These are phyloP conservation scores for Pyrgilauda ruficollis DNA, from an alignment of 2,113 vertebrate species.

Conservation along the genomic window DNA sequence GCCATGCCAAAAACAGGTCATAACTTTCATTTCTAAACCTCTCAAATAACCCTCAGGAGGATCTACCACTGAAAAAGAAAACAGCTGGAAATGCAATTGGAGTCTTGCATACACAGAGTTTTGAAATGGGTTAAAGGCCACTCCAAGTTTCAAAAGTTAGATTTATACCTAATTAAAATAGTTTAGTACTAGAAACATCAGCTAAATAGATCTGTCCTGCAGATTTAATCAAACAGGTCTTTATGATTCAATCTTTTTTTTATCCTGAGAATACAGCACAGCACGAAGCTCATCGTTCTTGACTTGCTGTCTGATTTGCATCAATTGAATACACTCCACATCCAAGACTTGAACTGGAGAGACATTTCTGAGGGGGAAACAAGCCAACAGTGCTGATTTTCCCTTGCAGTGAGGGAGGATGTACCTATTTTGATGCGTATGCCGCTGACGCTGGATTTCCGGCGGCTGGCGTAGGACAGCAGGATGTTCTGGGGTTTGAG, in stretches of 20 bases:
- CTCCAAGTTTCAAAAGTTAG: neutral
- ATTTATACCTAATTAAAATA: neutral
- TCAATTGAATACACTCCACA: neutral
- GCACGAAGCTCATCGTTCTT: neutral
- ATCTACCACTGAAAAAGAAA: neutral
- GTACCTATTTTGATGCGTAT: slow-evolving; percentile 96
- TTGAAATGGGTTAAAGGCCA: neutral
- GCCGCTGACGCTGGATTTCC: slow-evolving; percentile 85
- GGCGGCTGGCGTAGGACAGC: slow-evolving; percentile 84
- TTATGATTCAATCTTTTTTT: neutral
- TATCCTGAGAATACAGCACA: neutral
- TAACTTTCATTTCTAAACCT: neutral
- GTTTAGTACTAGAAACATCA: neutral
- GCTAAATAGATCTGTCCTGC: neutral
- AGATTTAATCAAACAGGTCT: neutral
- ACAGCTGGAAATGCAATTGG: neutral
- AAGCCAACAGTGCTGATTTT: accelerated
- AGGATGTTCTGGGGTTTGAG: slow-evolving; percentile 97
- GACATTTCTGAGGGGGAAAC: neutral
- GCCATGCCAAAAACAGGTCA: neutral
- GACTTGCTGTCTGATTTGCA: neutral
- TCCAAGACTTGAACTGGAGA: neutral
- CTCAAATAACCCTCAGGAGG: neutral
- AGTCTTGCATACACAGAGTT: neutral
- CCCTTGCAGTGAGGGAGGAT: neutral